These are phyloP conservation scores for Aethes cnicana DNA, from an alignment of 2,888 invertebrate genomes.

Conservation along the genomic window DNA sequence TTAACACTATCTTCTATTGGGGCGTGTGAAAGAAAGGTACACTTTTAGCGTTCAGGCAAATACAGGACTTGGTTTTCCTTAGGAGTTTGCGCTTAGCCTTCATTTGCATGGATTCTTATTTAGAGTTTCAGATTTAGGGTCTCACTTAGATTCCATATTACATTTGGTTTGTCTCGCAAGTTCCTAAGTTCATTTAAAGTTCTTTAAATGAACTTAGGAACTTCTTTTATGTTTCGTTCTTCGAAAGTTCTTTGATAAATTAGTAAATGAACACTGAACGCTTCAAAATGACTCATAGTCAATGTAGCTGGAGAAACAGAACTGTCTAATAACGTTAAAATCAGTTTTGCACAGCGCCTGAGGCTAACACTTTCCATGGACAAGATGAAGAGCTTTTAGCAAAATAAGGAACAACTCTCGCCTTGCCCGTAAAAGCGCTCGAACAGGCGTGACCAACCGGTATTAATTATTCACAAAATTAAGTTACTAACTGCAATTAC, in stretches of 20 bases:
- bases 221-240: no score
- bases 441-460: conserved; percentile 1
- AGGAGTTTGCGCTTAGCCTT: conserved; percentile 19
- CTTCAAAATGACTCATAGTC: no score
- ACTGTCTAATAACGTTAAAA: no score
- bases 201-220: no score
- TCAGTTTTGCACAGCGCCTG: no score
- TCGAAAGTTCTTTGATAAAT: no score
- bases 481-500: conserved; percentile 24
- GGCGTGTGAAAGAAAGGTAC: conserved; percentile 26
- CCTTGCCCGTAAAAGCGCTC: background rate
- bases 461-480: conserved; percentile 21
- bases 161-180: conserved; percentile 9
- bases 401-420: background rate
- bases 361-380: no score
- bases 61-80: conserved; percentile 13
- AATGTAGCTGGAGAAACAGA: no score
- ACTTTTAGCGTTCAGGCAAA: conserved; percentile 23
- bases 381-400: no score
- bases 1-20: conserved; percentile 21
- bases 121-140: conserved; percentile 16
- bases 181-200: no score
- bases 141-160: conserved; percentile 7
- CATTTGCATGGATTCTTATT: conserved; percentile 21
- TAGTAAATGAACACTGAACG: no score